Evolutionary conservation across 1,140 invertebrate species (phyloP).

Genomic region (Drosophila pachea): DNA sequence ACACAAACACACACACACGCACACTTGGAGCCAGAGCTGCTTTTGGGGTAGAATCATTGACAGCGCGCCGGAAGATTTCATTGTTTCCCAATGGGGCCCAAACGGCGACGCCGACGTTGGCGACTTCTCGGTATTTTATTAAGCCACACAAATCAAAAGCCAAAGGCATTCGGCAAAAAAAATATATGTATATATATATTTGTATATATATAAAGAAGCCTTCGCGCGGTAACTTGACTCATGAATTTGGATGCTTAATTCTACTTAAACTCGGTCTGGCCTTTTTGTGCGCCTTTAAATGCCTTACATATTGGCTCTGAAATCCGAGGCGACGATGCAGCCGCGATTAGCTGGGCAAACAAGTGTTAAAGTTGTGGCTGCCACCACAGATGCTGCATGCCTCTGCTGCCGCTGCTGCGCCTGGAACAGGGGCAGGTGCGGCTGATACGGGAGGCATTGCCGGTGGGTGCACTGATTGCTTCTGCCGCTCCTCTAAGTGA

Average conservation of each 20-base stretch:
- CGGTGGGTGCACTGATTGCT: slow-evolving; percentile 63
- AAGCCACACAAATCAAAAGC: slow-evolving; percentile 75
- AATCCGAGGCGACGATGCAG: slow-evolving; percentile 38
- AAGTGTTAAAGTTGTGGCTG: slow-evolving; percentile 70
- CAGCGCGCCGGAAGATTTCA: slow-evolving; percentile 74
- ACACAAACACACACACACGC: slow-evolving; percentile 18
- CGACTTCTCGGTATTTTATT: slow-evolving; percentile 76
- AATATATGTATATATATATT: slow-evolving; percentile 29
- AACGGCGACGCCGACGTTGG: slow-evolving; percentile 50
- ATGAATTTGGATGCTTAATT: slow-evolving; percentile 75
- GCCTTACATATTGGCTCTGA: slow-evolving; percentile 54
- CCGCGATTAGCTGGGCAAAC: slow-evolving; percentile 68
- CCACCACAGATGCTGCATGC: slow-evolving; percentile 29
- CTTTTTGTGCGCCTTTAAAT: slow-evolving; percentile 46
- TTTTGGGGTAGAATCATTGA: slow-evolving; percentile 74
- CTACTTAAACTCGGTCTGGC: slow-evolving; percentile 60
- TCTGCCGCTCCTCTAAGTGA: slow-evolving; percentile 66
- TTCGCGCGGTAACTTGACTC: slow-evolving; percentile 64
- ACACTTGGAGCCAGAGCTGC: slow-evolving; percentile 10
- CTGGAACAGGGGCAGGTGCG: neutral
- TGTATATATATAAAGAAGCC: slow-evolving; percentile 46
- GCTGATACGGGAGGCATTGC: neutral
- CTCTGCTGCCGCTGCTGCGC: neutral
- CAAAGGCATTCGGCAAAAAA: slow-evolving; percentile 42
- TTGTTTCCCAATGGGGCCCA: slow-evolving; percentile 69